Conservation (phyloP, 2,797 vertebrate species). For the Danio aesculapii region DNA sequence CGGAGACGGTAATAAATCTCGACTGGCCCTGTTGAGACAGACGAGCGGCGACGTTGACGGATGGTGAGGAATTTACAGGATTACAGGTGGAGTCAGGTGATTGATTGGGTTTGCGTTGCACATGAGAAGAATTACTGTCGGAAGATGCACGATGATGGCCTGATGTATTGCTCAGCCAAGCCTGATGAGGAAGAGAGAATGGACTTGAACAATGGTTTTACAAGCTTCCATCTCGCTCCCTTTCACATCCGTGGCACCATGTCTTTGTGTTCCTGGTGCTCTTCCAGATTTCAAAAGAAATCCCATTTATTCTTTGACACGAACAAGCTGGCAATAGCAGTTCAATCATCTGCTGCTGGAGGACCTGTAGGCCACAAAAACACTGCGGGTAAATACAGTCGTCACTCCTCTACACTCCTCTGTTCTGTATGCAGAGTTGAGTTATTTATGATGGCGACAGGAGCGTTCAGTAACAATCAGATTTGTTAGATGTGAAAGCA, state of each 20-base stretch:
- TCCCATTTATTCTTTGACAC: conserved; percentile 13
- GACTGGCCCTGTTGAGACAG: conserved; percentile 45
- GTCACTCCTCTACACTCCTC: neutral
- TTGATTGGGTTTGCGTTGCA: conserved; percentile 51
- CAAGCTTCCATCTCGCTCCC: conserved; percentile 21
- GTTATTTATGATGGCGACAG: neutral
- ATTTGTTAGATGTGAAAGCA: neutral
- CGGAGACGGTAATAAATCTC: conserved; percentile 46
- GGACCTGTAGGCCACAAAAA: neutral
- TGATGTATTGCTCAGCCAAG: conserved; percentile 36
- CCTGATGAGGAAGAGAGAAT: conserved; percentile 39
- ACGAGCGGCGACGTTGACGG: conserved; percentile 44
- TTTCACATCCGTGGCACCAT: conserved; percentile 3
- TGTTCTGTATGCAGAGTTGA: neutral
- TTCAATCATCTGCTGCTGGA: neutral
- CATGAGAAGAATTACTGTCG: conserved; percentile 39
- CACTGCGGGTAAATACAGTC: conserved; percentile 14
- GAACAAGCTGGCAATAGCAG: conserved; percentile 4
- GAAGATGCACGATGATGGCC: conserved; percentile 34
- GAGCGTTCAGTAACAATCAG: neutral
- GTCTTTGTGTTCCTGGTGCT: conserved; percentile 12
- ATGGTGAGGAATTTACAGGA: conserved; percentile 44
- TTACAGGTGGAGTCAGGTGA: conserved; percentile 52
- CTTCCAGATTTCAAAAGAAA: conserved; percentile 3
- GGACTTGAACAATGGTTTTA: conserved; percentile 37